Conservation (phyloP, 2,113 vertebrate species). For the Hypocryptadius cinnamomeus region DNA sequence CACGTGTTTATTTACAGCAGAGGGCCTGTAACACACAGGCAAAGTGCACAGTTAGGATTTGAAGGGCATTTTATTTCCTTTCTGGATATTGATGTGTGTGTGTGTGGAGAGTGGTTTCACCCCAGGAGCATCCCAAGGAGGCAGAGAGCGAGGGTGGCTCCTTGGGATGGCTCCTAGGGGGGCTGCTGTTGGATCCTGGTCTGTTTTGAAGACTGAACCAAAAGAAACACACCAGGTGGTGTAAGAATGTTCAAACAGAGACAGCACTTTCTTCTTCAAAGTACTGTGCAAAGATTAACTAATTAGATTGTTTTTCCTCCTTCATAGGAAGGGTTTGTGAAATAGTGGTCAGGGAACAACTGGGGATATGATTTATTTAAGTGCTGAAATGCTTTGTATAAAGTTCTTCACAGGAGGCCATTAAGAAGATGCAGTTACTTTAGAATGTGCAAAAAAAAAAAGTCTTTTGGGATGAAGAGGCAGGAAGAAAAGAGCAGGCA, state of each 20-base stretch:
- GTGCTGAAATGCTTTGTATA: conserved; percentile 11
- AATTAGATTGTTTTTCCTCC: conserved; percentile 33
- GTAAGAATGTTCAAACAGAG: conserved; percentile 4
- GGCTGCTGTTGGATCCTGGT: not conserved
- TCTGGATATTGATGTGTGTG: not conserved
- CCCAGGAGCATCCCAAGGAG: not conserved
- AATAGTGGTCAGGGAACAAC: not conserved
- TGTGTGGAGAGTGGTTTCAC: not conserved
- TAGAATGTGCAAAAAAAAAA: not conserved
- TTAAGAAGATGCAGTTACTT: conserved; percentile 20
- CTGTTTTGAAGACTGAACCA: not conserved
- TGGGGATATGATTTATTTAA: conserved; percentile 51
- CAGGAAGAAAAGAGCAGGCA: not conserved
- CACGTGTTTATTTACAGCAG: not conserved
- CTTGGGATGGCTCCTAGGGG: not conserved
- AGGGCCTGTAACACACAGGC: not conserved
- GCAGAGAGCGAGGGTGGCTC: not conserved
- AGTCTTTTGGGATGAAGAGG: not conserved
- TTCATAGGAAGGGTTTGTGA: not conserved
- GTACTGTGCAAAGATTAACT: conserved; percentile 18
- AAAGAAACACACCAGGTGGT: not conserved
- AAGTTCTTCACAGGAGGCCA: conserved; percentile 6
- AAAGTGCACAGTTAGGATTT: not conserved
- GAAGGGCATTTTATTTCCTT: not conserved
- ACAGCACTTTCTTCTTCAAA: conserved; percentile 6